These are phyloP conservation scores for Copidosoma aretas DNA, from an alignment of 2,888 invertebrate species.

Conservation along the genomic window DNA sequence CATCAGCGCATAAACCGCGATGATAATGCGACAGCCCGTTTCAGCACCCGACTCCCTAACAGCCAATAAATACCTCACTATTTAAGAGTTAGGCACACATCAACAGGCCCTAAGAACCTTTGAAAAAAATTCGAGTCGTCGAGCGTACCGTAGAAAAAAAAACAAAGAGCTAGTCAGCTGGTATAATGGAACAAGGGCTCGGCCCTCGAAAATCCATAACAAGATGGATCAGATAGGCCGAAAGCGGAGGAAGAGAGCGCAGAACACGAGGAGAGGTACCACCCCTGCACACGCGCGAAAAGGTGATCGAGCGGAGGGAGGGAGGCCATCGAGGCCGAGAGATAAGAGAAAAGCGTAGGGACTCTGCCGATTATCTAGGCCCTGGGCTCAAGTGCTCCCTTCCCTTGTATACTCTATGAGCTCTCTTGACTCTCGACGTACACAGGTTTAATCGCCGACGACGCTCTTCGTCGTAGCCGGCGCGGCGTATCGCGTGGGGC, in stretches of 20 bases:
- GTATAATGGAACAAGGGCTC: slow-evolving; percentile 1
- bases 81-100: not conserved
- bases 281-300: not conserved
- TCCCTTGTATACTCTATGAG: too few species aligned
- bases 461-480: slow-evolving; percentile 1
- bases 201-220: slow-evolving; percentile 17
- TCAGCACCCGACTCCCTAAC: not conserved
- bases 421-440: not conserved
- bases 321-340: slow-evolving; percentile 6
- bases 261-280: not conserved
- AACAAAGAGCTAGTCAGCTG: slow-evolving; percentile 25
- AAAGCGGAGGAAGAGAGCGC: not conserved
- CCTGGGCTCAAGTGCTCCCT: not conserved
- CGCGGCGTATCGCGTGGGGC: slow-evolving; percentile 8
- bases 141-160: not conserved
- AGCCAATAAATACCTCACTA: not conserved
- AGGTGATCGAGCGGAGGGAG: not conserved
- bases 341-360: slow-evolving; percentile 22
- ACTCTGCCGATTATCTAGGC: slow-evolving; percentile 31
- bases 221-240: slow-evolving; percentile 25
- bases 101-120: not conserved
- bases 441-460: slow-evolving; percentile 19
- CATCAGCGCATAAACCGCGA: too few species aligned
- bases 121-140: not conserved
- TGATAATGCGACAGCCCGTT: too few species aligned